Conservation (phyloP, 92 coral and sea anemone genomes). For the Paramuricea clavata region DNA sequence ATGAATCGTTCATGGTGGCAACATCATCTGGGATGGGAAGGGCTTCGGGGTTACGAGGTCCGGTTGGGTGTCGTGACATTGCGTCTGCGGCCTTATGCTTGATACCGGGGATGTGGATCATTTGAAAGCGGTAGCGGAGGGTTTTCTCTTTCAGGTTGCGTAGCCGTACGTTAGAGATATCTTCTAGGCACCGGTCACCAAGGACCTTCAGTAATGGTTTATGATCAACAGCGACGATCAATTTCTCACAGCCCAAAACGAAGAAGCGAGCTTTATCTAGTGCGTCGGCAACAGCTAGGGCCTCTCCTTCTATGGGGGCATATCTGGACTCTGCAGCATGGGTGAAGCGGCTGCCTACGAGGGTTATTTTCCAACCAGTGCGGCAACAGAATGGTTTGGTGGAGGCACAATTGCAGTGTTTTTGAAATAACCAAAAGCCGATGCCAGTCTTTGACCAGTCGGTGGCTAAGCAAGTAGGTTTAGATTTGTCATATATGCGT, state of each 20-base stretch:
- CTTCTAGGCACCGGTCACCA: constrained; percentile 50
- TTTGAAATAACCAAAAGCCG: no score
- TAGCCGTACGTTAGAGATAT: no score
- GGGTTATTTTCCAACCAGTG: constrained; percentile 28
- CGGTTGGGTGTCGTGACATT: no score
- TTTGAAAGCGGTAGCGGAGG: no score
- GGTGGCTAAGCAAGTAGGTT: no score
- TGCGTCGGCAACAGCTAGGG: constrained; percentile 36
- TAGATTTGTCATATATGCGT: constrained; percentile 20
- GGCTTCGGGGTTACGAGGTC: no score
- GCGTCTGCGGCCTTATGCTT: no score
- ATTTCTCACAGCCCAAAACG: no score
- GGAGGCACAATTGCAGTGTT: no score
- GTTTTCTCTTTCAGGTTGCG: no score
- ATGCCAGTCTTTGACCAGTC: no score
- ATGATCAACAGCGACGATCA: constrained; percentile 68
- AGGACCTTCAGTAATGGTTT: constrained; percentile 68
- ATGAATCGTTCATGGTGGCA: background rate
- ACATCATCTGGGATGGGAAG: constrained; percentile 13
- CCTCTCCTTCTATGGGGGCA: constrained; percentile 40
- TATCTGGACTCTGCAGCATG: constrained; percentile 12
- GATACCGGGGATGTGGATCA: no score
- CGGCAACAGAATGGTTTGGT: constrained; percentile 25
- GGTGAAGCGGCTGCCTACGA: constrained; percentile 40
- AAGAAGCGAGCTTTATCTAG: constrained; percentile 29